Conservation (phyloP, 2,888 invertebrate species). For the Achlya flavicornis region DNA sequence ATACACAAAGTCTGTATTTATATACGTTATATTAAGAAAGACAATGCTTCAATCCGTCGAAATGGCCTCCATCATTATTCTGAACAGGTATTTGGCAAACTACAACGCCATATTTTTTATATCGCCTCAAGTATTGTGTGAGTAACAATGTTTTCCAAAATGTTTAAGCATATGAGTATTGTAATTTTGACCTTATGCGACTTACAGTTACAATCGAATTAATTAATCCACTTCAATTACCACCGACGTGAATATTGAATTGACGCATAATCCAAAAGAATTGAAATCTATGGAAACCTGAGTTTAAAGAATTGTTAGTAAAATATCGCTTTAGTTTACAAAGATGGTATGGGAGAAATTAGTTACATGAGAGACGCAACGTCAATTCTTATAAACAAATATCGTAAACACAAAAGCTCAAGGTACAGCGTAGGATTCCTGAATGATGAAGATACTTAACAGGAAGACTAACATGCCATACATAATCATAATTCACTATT, state of each 20-base stretch:
- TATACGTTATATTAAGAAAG: not conserved
- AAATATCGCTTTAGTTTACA: too few relatives aligned
- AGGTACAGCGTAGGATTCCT: too few relatives aligned
- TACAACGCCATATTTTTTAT: not conserved
- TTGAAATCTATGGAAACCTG: not conserved
- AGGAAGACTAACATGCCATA: too few relatives aligned
- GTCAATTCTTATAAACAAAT: too few relatives aligned
- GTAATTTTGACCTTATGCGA: not conserved
- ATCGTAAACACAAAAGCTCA: too few relatives aligned
- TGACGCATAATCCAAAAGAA: not conserved
- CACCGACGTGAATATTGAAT: not conserved
- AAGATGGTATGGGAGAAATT: too few relatives aligned
- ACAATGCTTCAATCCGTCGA: not conserved
- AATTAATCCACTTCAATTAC: not conserved
- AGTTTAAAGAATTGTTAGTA: too few relatives aligned
- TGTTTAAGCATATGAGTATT: not conserved
- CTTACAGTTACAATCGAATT: not conserved
- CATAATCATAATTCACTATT: too few relatives aligned
- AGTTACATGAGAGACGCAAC: too few relatives aligned
- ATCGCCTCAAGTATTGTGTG: not conserved
- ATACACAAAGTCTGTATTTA: not conserved
- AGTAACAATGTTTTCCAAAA: not conserved
- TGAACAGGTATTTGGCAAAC: not conserved
- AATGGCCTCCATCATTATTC: not conserved
- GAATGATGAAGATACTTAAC: too few relatives aligned